These are phyloP conservation scores for Siniperca chuatsi DNA, from an alignment of 2,113 vertebrate species.

Conservation along the genomic window DNA sequence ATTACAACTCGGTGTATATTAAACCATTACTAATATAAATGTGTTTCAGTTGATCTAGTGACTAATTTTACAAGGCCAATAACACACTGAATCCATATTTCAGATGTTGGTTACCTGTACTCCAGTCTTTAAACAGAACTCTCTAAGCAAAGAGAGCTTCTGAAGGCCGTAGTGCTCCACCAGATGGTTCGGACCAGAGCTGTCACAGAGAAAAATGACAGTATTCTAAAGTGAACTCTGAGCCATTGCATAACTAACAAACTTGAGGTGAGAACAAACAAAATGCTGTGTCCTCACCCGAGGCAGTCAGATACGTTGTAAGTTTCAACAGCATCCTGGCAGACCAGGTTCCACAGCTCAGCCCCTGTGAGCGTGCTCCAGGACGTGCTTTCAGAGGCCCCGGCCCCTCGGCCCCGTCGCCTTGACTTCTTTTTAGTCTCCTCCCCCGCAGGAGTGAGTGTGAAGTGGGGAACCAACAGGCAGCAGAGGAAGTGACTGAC, in stretches of 20 bases:
- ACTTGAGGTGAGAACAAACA: constrained; percentile 14
- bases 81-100: constrained; percentile 2
- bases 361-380: constrained; percentile 83
- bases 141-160: constrained; percentile 86
- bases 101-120: constrained; percentile 82
- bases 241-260: constrained; percentile 1
- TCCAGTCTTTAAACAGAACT: constrained; percentile 88
- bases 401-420: constrained; percentile 79
- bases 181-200: constrained; percentile 82
- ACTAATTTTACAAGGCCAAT: not conserved
- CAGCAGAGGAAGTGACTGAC: constrained; percentile 88
- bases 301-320: constrained; percentile 80
- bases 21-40: not conserved
- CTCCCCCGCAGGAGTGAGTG: constrained; percentile 74
- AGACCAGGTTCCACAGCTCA: constrained; percentile 86
- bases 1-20: not conserved
- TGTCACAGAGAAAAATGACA: constrained; percentile 50
- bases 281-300: constrained; percentile 69
- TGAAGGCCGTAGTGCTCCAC: constrained; percentile 85
- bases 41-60: not conserved
- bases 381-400: constrained; percentile 76
- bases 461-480: constrained; percentile 85
- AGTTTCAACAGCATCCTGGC: constrained; percentile 82
- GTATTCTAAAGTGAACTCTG: not conserved
- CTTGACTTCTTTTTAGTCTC: constrained; percentile 85